Base-by-base conservation (phyloP, 1,140 invertebrate genomes). In the Drosophila jambulina region DNA sequence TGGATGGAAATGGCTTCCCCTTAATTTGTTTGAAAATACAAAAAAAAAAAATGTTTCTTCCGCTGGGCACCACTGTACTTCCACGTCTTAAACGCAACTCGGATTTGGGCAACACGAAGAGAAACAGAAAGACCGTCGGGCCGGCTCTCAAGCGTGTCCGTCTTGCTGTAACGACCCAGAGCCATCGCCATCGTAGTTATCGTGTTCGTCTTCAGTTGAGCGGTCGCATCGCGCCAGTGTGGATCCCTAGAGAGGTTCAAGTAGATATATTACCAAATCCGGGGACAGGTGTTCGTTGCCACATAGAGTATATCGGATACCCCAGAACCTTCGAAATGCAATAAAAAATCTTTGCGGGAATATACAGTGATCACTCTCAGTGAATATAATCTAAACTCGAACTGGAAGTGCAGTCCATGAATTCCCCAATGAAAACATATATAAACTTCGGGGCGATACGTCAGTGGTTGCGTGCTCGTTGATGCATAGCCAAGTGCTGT, bases 171-270 rank as follows among this genome's bases (percentile, higher is more conserved):
- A 87, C 85, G 85, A 69, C 79, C 75, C 70, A 74, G 54, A 74
- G 70, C 58, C 70, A 72, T 43, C 58, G 70, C 54, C 29, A 34
- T 15, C 69, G 68, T 71, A 74, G 70, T 74, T 59, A 60, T 72
- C 36, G 70, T 72, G 79, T 61, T 74, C 36, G 68, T 90, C 85
- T 87, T 90, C 75, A 88, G 81, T 90, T 85, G 78, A 79, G 82
- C 81, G 70, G 69, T 79, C 75, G 87, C 81, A 62, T 78, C 75
- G 71, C 71, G 65, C 75, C 57, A 75, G 62, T 72, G 49, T 70
- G 56, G 70, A 78, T 74, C 56, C 40, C 58, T 38, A 7, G 23
- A 62, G 23, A 58, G 25, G 27, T 40, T 27, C 32, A 36, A 45
- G 36, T 29, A 43, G 23, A 48, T 29, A 4, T 53, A 67, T 64